Evolutionary conservation across 2,113 vertebrate species (phyloP).

Genomic region (Triplophysa siluroides): DNA sequence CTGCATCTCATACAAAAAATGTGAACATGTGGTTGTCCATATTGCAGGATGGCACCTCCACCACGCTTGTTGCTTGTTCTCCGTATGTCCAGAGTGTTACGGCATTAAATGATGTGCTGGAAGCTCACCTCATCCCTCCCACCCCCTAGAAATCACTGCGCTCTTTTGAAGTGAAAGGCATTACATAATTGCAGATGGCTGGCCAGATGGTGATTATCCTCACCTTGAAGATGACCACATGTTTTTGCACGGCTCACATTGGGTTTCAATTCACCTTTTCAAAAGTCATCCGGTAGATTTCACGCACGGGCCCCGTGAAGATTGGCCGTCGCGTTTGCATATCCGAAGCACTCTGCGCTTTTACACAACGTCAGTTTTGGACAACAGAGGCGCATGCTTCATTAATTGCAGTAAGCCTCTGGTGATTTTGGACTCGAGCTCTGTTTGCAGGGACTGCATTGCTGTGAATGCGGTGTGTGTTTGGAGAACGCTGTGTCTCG

Average conservation of each 20-base stretch:
- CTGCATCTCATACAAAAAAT: background rate
- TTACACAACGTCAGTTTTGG: background rate
- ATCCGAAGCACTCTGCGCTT: background rate
- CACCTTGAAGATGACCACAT: slow-evolving; percentile 42
- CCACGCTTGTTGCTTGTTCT: slow-evolving; percentile 1
- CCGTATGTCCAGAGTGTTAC: slow-evolving; percentile 10
- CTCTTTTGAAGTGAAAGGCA: slow-evolving; percentile 30
- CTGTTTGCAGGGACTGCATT: slow-evolving; percentile 8
- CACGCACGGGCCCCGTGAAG: background rate
- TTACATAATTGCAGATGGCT: slow-evolving; percentile 37
- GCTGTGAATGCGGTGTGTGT: background rate
- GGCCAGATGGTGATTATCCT: slow-evolving; percentile 40
- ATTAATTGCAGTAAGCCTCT: slow-evolving; percentile 28
- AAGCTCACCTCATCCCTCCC: background rate
- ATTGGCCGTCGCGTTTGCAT: background rate
- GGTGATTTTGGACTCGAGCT: slow-evolving; percentile 18
- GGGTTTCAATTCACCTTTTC: slow-evolving; percentile 7
- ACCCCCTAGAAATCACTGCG: background rate
- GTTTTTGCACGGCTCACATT: background rate
- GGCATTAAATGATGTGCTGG: slow-evolving; percentile 8
- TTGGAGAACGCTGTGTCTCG: background rate
- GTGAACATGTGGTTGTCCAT: slow-evolving; percentile 13
- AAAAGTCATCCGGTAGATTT: background rate
- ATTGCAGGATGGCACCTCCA: slow-evolving; percentile 12
- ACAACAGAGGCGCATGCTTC: slow-evolving; percentile 15